These are phyloP conservation scores for Psephotus haematonotus DNA, from an alignment of 2,113 vertebrate species.

Conservation along the genomic window DNA sequence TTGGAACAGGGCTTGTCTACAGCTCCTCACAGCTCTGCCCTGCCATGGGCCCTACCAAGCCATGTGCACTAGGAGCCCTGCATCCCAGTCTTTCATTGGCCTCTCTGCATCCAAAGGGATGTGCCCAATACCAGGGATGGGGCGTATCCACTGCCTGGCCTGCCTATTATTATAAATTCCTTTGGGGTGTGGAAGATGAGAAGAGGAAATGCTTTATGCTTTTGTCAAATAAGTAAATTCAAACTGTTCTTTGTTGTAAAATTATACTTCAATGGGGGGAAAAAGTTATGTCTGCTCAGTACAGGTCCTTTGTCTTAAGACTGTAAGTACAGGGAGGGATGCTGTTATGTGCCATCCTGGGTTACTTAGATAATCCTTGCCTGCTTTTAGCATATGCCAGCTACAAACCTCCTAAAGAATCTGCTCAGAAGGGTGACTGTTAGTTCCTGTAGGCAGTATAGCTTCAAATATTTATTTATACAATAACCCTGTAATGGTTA, in stretches of 20 bases:
- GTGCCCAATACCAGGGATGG: accelerated
- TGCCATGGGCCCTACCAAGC: background rate
- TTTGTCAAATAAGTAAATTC: background rate
- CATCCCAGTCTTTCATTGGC: background rate
- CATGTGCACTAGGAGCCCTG: background rate
- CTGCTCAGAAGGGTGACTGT: background rate
- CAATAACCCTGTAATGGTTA: background rate
- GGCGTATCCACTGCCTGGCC: accelerated
- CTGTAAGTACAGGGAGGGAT: background rate
- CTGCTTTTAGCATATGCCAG: background rate
- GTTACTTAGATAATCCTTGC: background rate
- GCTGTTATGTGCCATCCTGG: too few relatives aligned
- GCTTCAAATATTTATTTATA: background rate
- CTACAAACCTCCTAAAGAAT: background rate
- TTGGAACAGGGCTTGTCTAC: accelerated
- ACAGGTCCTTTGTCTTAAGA: background rate
- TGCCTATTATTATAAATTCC: background rate
- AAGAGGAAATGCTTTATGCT: background rate
- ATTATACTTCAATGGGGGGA: background rate
- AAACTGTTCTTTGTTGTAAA: background rate
- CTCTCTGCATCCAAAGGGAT: background rate
- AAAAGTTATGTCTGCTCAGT: background rate
- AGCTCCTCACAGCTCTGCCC: background rate
- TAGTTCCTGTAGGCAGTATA: background rate
- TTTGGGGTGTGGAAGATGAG: background rate